These are phyloP conservation scores for Sphaerophoria rueppellii DNA, from an alignment of 2,888 invertebrate species.

Conservation along the genomic window DNA sequence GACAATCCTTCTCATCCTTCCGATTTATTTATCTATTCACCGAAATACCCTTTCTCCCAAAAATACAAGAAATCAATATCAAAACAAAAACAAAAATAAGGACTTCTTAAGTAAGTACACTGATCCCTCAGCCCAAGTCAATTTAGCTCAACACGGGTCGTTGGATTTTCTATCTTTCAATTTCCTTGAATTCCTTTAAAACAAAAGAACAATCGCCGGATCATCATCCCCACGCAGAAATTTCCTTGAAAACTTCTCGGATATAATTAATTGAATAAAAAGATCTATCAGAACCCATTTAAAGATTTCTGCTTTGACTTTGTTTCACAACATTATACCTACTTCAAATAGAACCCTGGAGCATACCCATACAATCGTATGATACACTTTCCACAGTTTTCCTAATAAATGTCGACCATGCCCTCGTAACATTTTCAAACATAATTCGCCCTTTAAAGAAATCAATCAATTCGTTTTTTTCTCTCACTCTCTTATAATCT, in stretches of 20 bases:
- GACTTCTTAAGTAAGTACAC: too few species aligned
- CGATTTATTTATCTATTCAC: too few species aligned
- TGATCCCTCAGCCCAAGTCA: too few species aligned
- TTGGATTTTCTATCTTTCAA: too few species aligned
- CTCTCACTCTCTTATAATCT: conserved; percentile 6
- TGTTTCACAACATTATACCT: background rate
- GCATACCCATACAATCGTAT: background rate
- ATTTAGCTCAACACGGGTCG: too few species aligned
- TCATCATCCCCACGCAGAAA: background rate
- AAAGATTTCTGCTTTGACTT: background rate
- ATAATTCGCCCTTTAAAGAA: conserved; percentile 18
- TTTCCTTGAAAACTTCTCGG: background rate
- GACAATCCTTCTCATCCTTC: too few species aligned
- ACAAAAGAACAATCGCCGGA: too few species aligned
- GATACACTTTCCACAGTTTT: background rate
- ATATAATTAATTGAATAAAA: conserved; percentile 14
- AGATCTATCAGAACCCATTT: conserved; percentile 21
- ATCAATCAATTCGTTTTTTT: conserved; percentile 34
- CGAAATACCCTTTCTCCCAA: too few species aligned
- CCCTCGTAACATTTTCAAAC: conserved; percentile 1
- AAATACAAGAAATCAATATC: too few species aligned
- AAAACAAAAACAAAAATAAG: too few species aligned
- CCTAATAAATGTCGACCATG: conserved; percentile 17
- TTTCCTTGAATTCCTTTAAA: too few species aligned
- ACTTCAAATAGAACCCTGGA: background rate